Base-by-base conservation (phyloP, 2,888 invertebrate genomes). In the Nezara viridula region DNA sequence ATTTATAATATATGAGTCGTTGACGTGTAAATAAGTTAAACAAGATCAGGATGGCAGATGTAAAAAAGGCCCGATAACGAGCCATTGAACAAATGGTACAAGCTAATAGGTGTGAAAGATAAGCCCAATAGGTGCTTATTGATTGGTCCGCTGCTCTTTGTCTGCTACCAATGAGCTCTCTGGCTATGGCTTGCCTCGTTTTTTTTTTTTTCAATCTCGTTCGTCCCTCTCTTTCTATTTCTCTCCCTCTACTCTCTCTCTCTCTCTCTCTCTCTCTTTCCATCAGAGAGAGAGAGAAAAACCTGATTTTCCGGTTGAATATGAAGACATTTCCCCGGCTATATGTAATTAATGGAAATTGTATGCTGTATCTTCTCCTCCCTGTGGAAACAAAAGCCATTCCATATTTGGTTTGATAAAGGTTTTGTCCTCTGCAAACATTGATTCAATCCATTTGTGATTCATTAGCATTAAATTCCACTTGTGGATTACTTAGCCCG, bases 371-470 rank as follows among this genome's bases (percentile, higher is more conserved):
- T 81, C 40, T 81, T 47, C 44, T 47, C 44, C 81, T 47, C 44
- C 5, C 81, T 24, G 12, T n/a, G 81, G 44, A 81, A 81, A 81
- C 81, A 81, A 81, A 81, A 44, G 81, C 81, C 81, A 44, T 81
- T 81, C 37, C 81, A 81, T 81, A 81, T 40, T 47, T 40, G 81
- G 44, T 47, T 47, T 81, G 81, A 81, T 81, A 81, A 81, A 81
- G 81, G 81, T 81, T 81, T 81, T 81, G 81, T 81, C 81, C 81
- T 81, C 81, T n/a, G 44, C n/a, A 81, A 81, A 81, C 81, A 81
- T 81, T 81, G 40, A n/a, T 44, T 81, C 44, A 44, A 81, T 40
- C 81, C 81, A 81, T 81, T 81, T 81, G 81, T 12, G 81, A 77
- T 81, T 81, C 81, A 81, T 81, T 47, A 81, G 44, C 81, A 47